Conservation (phyloP, 1,140 invertebrate genomes). For the Saccostrea echinata region DNA sequence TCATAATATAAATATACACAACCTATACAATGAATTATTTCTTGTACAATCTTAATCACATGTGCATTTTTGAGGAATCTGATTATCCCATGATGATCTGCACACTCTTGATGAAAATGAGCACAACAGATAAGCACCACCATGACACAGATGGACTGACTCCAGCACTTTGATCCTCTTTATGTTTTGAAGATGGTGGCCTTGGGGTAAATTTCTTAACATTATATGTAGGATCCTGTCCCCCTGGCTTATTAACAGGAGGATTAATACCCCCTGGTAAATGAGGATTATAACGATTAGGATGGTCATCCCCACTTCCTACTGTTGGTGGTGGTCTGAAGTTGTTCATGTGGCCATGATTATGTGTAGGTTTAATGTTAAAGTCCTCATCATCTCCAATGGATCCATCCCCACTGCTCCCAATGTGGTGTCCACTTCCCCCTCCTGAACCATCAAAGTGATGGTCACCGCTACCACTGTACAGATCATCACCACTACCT, state of each 20-base stretch:
- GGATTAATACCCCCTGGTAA: too few relatives aligned
- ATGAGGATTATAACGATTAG: neutral
- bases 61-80: neutral
- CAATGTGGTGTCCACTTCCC: neutral
- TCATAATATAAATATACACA: conserved; percentile 20
- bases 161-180: neutral
- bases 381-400: conserved; percentile 47
- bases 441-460: neutral
- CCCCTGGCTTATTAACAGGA: neutral
- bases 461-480: conserved; percentile 8
- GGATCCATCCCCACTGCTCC: neutral
- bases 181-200: neutral
- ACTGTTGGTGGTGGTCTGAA: neutral
- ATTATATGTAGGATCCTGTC: neutral
- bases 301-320: neutral
- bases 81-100: neutral
- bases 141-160: neutral
- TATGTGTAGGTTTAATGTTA: neutral
- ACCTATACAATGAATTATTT: conserved; percentile 33
- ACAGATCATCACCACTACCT: conserved; percentile 3
- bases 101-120: conserved; percentile 17
- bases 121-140: conserved; percentile 33
- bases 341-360: neutral
- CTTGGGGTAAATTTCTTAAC: neutral
- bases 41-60: conserved; percentile 24